These are phyloP conservation scores for Theretra japonica DNA, from an alignment of 2,888 invertebrate genomes.

Conservation along the genomic window DNA sequence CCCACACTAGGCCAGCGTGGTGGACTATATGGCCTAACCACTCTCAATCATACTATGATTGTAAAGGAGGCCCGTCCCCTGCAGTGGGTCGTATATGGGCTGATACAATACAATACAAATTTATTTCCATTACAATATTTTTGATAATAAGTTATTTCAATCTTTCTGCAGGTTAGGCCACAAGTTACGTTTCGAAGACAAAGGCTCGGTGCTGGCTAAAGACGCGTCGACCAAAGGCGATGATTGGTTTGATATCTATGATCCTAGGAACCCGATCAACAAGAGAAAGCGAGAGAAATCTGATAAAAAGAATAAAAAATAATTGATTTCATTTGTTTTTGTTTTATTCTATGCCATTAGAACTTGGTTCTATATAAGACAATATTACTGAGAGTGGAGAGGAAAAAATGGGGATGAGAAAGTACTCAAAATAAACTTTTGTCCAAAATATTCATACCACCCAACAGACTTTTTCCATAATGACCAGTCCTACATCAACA, in stretches of 20 bases:
- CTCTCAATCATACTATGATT: no score
- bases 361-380: background rate
- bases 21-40: no score
- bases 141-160: conserved; percentile 16
- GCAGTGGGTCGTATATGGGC: no score
- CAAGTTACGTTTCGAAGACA: conserved; percentile 87
- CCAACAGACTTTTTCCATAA: no score
- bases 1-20: no score
- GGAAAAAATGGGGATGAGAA: no score
- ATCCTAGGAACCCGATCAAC: conserved; percentile 97
- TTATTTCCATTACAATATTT: background rate
- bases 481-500: no score
- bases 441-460: no score
- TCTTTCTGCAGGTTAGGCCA: conserved; percentile 85
- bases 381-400: no score
- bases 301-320: conserved; percentile 64
- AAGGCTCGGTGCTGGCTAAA: conserved; percentile 90
- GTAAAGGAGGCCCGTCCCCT: no score
- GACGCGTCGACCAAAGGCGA: conserved; percentile 97
- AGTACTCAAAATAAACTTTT: no score
- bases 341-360: background rate
- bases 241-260: conserved; percentile 98
- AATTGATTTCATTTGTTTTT: conserved; percentile 36
- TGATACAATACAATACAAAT: no score
- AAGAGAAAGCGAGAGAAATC: conserved; percentile 91